Percentiles rank a stretch among this genome's conserved stretches.
Conservation (phyloP, 1,140 invertebrate species). For the Drosophila oshimai region DNA sequence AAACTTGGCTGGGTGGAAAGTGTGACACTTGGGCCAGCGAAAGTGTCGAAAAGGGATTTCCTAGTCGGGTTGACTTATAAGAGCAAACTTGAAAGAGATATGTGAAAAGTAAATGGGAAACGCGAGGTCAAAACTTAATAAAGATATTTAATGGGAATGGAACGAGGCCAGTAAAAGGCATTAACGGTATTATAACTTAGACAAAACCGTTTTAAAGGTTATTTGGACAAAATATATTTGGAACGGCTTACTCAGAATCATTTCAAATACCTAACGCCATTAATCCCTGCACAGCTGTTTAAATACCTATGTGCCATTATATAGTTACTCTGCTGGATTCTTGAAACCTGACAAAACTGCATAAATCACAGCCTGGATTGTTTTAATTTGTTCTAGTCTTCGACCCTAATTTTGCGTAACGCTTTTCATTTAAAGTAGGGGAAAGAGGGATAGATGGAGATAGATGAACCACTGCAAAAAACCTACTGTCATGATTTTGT, state of each 20-base stretch:
- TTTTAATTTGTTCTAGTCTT: conserved; percentile 51
- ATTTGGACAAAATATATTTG: no score
- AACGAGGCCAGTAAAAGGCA: no score
- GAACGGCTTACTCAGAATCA: no score
- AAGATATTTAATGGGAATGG: conserved; percentile 17
- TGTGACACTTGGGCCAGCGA: conserved; percentile 11
- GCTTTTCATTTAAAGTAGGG: conserved; percentile 18
- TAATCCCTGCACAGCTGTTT: not conserved
- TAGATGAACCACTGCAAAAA: no score
- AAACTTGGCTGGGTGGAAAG: conserved; percentile 19
- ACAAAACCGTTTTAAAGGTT: no score
- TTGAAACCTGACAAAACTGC: conserved; percentile 30
- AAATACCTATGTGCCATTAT: conserved; percentile 18
- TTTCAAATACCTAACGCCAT: not conserved
- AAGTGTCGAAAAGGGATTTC: conserved; percentile 28
- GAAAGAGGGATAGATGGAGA: no score
- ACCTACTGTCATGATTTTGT: no score
- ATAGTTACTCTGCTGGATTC: conserved; percentile 5
- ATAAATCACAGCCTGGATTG: conserved; percentile 49
- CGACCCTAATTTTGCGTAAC: conserved; percentile 39
- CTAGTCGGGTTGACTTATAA: not conserved
- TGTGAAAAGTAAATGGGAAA: conserved; percentile 13
- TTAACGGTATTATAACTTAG: no score
- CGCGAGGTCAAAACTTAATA: not conserved
- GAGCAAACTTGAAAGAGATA: conserved; percentile 13